Evolutionary conservation across 2,797 vertebrate genomes (phyloP), one percentile per base, ranked within the genome.

Genomic region (Erithacus rubecula): DNA sequence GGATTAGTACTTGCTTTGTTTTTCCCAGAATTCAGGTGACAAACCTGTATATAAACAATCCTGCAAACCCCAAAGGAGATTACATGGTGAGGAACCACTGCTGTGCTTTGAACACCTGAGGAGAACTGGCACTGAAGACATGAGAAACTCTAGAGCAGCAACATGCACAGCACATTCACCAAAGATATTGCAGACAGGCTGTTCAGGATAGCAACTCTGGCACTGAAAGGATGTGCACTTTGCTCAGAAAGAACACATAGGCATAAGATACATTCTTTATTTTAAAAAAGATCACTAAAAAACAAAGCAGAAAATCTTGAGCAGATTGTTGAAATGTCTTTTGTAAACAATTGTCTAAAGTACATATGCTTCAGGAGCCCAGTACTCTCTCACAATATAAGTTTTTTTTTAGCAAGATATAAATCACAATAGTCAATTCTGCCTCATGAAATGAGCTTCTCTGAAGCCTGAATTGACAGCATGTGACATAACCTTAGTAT

Each of bases 251-350:
- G n/a, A 64, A 64, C 37, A 74, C 34, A 39, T 0, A 68, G 12
- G 6, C 11, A 56, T 67, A 59, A n/a, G 17, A 23, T 6, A 65
- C 4, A 49, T 13, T 69, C 62, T 96, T 96, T 96, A 91, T 85
- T 95, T 76, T 29, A 3, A n/a, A 75, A 75, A 34, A 77, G 12
- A 24, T 23, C 8, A 37, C 15, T 10, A 4, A 53, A 81, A 63
- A 41, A 36, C 64, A 6, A 6, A 2, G 1, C 15, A 37, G 39
- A 80, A 89, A 70, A 52, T 36, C 27, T 78, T 46, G 12, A 91
- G 39, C 0, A 0, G 47, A 82, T 52, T n/a, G 24, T 10, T 88
- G 26, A 62, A 83, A 24, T 15, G 20, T 34, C 49, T 87, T 85
- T 29, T 72, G 79, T 41, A 94, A 91, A 91, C 83, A 70, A 41